A percentile compares a stretch with the other conserved stretches of the same genome.
These are phyloP conservation scores for Epizoanthus stellaris DNA, from an alignment of 92 coral and sea anemone species.

Conservation along the genomic window DNA sequence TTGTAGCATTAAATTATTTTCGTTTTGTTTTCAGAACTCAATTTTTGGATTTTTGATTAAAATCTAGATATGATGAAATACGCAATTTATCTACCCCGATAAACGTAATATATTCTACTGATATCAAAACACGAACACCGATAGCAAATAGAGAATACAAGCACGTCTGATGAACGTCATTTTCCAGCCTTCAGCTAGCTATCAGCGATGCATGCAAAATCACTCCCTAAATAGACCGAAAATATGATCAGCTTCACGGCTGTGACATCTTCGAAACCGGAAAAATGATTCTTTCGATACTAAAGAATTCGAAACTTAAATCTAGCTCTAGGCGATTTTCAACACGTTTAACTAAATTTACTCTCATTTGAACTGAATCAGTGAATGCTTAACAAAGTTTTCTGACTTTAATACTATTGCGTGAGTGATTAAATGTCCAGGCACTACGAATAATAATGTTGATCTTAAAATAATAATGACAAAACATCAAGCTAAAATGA, in stretches of 20 bases:
- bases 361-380: no score
- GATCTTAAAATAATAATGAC: not conserved
- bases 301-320: conserved; percentile 11
- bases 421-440: not conserved
- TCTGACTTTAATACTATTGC: not conserved
- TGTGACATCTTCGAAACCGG: conserved; percentile 28
- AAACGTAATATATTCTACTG: no score
- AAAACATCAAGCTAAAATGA: not conserved
- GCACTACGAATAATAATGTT: not conserved
- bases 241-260: not conserved
- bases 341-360: not conserved
- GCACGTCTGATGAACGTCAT: not conserved
- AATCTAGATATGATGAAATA: no score
- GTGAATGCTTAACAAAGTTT: not conserved
- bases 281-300: conserved; percentile 6
- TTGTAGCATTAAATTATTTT: not conserved
- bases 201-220: not conserved
- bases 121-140: not conserved
- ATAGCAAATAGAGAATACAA: no score
- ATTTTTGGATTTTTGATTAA: not conserved
- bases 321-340: not conserved
- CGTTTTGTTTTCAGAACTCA: not conserved
- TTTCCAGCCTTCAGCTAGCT: not conserved
- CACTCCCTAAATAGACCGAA: not conserved
- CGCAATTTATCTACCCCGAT: no score